Base-by-base conservation (phyloP, 2,888 invertebrate species). In the Ormyrus nitidulus region DNA sequence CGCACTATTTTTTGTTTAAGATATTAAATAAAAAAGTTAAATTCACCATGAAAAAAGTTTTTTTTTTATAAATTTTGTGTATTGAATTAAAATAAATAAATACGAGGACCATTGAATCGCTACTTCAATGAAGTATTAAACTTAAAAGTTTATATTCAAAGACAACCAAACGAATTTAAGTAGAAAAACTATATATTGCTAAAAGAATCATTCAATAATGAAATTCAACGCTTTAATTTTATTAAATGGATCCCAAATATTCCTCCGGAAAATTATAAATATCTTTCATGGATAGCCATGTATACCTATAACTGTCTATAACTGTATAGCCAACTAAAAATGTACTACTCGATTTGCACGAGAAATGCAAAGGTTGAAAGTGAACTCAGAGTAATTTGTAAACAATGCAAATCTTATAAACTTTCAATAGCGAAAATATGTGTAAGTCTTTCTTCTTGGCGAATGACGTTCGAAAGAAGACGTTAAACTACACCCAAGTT, bases 301-400 rank as follows among this genome's bases (percentile, higher is more conserved):
- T 75, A 80, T 64, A 59, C 48, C 73, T 80, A 9, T 72, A 59
- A 44, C 70, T 73, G 73, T 80, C 74, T 80, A 49, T 66, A 75
- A 53, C 66, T 75, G 66, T 59, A 66, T 65, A 75, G 59, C 51
- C 44, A 72, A 72, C n/a, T n/a, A 74, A 56, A 75, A 59, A 54
- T 46, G 46, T 66, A 75, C 34, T 34, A 34, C 51, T 49, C 53
- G 8, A 49, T 51, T 51, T 34, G 58, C 58, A 66, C 49, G 19
- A 51, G 34, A 34, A 3, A 34, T 6, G 34, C 58, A 59, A 56
- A n/a, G 44, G 8, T 6, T 44, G 56, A n/a, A 7, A 51, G 5
- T 2, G 44, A n/a, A 44, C 8, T 7, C 44, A 58, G n/a, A 49
- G 34, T 44, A n/a, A 59, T 56, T 8, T 44, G 48, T 44, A 13